Evolutionary conservation across 2,888 invertebrate genomes (phyloP).

Genomic region (Tupiocoris notatus): DNA sequence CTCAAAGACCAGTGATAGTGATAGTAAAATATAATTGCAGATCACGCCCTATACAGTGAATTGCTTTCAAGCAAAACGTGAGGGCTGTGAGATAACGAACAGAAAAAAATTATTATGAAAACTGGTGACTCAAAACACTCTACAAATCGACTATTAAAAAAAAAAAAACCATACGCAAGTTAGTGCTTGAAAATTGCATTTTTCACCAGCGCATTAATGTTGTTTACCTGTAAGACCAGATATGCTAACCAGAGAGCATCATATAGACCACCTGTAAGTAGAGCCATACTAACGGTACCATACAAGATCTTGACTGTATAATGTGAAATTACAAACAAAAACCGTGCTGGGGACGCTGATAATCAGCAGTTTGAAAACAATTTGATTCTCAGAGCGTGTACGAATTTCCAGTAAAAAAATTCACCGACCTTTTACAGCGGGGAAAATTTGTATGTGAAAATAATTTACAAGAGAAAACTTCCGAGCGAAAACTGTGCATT

Average conservation of each 20-base stretch:
- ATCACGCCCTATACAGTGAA: not conserved
- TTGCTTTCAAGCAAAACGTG: not conserved
- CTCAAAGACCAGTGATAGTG: too few relatives aligned
- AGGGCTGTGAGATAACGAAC: not conserved
- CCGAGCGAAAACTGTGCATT: too few relatives aligned
- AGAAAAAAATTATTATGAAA: not conserved
- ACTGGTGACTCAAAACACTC: not conserved
- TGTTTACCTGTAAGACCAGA: slow-evolving; percentile 30
- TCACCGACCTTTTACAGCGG: too few relatives aligned
- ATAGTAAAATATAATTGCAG: not conserved
- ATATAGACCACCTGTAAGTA: slow-evolving; percentile 30
- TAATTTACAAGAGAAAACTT: too few relatives aligned
- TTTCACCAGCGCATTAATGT: too few relatives aligned
- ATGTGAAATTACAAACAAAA: too few relatives aligned
- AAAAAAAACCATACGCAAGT: not conserved
- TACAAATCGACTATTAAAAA: not conserved
- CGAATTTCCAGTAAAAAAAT: too few relatives aligned
- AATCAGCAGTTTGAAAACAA: too few relatives aligned
- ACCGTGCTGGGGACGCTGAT: too few relatives aligned
- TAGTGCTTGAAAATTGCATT: not conserved
- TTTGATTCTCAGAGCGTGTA: too few relatives aligned
- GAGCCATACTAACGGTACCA: slow-evolving; percentile 6
- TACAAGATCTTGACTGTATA: not conserved
- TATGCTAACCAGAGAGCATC: slow-evolving; percentile 25
- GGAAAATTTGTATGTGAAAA: too few relatives aligned